Base-by-base conservation (phyloP, 35 echinoderm and acorn worm genomes). In the Apostichopus californicus region DNA sequence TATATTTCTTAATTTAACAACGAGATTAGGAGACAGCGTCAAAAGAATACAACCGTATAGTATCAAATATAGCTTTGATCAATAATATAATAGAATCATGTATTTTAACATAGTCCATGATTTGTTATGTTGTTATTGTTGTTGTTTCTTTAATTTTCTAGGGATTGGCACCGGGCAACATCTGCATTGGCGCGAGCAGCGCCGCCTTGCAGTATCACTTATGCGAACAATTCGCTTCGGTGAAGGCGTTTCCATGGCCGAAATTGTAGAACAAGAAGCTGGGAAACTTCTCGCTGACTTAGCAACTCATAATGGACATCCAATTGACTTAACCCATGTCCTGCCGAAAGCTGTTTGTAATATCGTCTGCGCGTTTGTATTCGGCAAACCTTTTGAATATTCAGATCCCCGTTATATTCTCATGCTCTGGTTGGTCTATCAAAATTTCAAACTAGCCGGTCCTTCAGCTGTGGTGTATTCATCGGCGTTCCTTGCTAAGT, bases 331-430 rank as follows among this genome's bases (percentile, higher is more conserved):
- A 0, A 86, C 89, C 17, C 88, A 90, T 28, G 23, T 93, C 13
- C 81, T 98, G 1, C 90, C 77, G 5, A 92, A 95, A 78, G 96
- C 96, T 8, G 92, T 95, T 15, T 94, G 92, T 13, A 98, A 98
- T 56, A 90, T 98, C 21, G 93, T 95, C 9, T 93, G 91, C 58
- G 80, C 92, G 8, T 63, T 95, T 17, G 87, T 95, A 34, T 98
- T 95, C 18, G 94, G 96, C 1, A 93, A 90, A 34, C 81, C 91
- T 5, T 95, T 94, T 59, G 79, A 98, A 15, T 95, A 95, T 88
- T 80, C 73, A 12, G 94, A 98, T 21, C 57, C 14, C 3, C 66
- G 9, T 23, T 86, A 86, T 57, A 75, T 86, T 23, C 81, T 58
- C 5, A 93, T 77, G 92, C 23, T 77, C 1, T 77, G 65, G 65